Percentiles rank a stretch among this genome's conserved stretches.
Evolutionary conservation across 2,797 vertebrate species (phyloP).

Genomic region (Octomys mimax): DNA sequence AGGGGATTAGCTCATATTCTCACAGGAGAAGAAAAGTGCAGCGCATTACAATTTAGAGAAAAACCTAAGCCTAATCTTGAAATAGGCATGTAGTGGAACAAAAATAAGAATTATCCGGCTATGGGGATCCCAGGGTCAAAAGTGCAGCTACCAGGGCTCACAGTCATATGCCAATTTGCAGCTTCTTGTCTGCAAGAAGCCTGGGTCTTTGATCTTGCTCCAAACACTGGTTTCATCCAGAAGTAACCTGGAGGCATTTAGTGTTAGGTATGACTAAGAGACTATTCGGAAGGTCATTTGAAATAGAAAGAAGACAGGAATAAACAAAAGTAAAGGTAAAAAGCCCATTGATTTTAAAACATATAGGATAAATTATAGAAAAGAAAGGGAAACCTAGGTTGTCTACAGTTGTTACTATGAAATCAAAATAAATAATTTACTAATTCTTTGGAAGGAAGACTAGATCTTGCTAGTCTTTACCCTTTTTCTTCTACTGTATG

Average conservation of each 20-base stretch:
- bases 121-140: neutral
- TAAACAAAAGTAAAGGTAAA: constrained; percentile 56
- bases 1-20: constrained; percentile 52
- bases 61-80: neutral
- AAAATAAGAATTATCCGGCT: constrained; percentile 35
- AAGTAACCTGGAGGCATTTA: neutral
- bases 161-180: fast-evolving
- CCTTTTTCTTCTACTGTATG: neutral
- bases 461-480: neutral
- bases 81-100: neutral
- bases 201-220: neutral
- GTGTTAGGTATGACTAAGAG: neutral
- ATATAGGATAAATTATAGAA: neutral
- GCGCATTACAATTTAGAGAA: constrained; percentile 30
- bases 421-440: neutral
- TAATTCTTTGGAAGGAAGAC: neutral
- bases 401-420: neutral
- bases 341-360: constrained; percentile 1
- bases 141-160: fast-evolving
- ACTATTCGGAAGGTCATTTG: neutral
- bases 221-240: neutral
- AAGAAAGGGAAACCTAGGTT: neutral
- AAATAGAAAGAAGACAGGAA: neutral
- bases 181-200: neutral
- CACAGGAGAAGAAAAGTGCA: constrained; percentile 15